A percentile compares a stretch with the other conserved stretches of the same genome.
Conservation (phyloP, 2,113 vertebrate genomes). For the Collichthys lucidus region DNA sequence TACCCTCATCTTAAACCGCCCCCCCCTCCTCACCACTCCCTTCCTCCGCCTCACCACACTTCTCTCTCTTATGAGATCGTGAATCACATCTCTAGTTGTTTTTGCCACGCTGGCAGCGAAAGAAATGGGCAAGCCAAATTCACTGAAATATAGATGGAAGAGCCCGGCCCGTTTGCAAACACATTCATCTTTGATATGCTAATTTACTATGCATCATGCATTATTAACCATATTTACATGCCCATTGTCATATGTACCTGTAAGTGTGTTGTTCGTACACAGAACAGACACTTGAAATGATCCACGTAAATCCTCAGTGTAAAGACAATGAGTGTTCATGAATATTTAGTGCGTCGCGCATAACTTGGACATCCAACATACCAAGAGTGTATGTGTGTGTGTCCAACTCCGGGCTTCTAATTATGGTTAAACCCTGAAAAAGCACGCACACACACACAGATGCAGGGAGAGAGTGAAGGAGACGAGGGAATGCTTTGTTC, state of each 20-base stretch:
- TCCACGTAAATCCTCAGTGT: constrained; percentile 10
- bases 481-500: constrained; percentile 67
- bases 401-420: constrained; percentile 46
- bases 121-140: constrained; percentile 48
- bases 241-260: constrained; percentile 10
- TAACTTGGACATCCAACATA: constrained; percentile 14
- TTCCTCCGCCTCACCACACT: constrained; percentile 16
- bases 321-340: constrained; percentile 32
- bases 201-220: constrained; percentile 51
- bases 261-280: not conserved
- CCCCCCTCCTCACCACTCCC: not conserved
- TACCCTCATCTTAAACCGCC: constrained; percentile 36
- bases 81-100: constrained; percentile 55
- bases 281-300: not conserved
- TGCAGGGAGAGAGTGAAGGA: constrained; percentile 43
- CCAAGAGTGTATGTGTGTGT: not conserved
- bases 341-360: constrained; percentile 38
- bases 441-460: constrained; percentile 4
- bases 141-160: constrained; percentile 70
- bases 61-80: constrained; percentile 47
- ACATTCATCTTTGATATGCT: constrained; percentile 62
- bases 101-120: not conserved
- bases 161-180: constrained; percentile 19
- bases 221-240: constrained; percentile 41
- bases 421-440: constrained; percentile 58